A percentile compares a stretch with the other conserved stretches of the same genome.
Evolutionary conservation across 1,140 invertebrate genomes (phyloP).

Genomic region (Nasonia vitripennis): DNA sequence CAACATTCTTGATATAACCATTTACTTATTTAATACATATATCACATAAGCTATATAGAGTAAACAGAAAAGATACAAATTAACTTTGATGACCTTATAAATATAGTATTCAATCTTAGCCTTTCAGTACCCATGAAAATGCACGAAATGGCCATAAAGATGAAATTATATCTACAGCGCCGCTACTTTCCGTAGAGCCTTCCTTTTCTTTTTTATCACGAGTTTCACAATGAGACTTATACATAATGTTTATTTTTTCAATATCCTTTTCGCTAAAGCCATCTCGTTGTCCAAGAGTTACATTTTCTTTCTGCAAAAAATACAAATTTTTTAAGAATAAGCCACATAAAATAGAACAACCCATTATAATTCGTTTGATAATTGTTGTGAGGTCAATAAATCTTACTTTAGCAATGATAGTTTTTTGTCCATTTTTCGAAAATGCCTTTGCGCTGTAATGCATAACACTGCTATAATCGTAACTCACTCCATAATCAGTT

Average conservation of each 20-base stretch:
- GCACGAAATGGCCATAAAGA: slow-evolving; percentile 54
- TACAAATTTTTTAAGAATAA: not conserved
- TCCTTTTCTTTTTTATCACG: slow-evolving; percentile 55
- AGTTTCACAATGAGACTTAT: slow-evolving; percentile 73
- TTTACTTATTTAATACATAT: no score
- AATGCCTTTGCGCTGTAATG: slow-evolving; percentile 83
- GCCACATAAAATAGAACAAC: not conserved
- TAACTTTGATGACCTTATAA: no score
- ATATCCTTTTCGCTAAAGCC: slow-evolving; percentile 81
- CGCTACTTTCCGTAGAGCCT: slow-evolving; percentile 25
- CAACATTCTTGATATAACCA: no score
- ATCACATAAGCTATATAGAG: no score
- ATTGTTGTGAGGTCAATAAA: not conserved
- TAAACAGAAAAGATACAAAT: no score
- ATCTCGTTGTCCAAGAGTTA: slow-evolving; percentile 78
- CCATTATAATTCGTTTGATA: not conserved
- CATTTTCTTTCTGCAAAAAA: slow-evolving; percentile 54
- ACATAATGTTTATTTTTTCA: slow-evolving; percentile 81
- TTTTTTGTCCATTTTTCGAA: slow-evolving; percentile 79
- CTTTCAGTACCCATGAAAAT: slow-evolving; percentile 59
- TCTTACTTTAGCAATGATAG: slow-evolving; percentile 79
- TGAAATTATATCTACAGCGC: slow-evolving; percentile 11
- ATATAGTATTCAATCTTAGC: not conserved
- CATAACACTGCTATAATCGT: slow-evolving; percentile 85
- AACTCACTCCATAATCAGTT: slow-evolving; percentile 78